phyloP scores from a whole-genome alignment of 1,140 invertebrate genomes.

The Drosophila suzukii region DNA sequence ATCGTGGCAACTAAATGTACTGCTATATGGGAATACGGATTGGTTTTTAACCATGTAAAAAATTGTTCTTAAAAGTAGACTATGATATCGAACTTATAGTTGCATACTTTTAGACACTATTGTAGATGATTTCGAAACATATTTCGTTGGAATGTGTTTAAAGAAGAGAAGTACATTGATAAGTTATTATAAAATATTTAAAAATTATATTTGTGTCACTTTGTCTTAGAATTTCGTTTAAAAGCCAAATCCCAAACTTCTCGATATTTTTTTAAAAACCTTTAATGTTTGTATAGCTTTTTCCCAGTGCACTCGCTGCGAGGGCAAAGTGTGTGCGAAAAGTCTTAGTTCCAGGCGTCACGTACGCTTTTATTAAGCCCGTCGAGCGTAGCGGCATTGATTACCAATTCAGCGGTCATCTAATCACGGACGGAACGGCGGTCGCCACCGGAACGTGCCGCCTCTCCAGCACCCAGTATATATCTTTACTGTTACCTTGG shows the following conservation, averaged over 20 bases:
- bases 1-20: neutral
- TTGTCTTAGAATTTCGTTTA: too few relatives aligned
- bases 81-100: neutral
- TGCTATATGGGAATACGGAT: fast-evolving
- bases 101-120: too few relatives aligned
- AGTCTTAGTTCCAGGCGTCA: conserved; percentile 64
- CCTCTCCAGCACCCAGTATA: conserved; percentile 6
- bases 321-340: conserved; percentile 69
- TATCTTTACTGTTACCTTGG: conserved; percentile 11
- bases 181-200: too few relatives aligned
- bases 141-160: too few relatives aligned
- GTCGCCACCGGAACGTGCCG: conserved; percentile 43
- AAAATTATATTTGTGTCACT: too few relatives aligned
- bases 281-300: neutral
- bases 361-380: conserved; percentile 79
- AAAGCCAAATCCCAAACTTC: too few relatives aligned
- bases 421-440: conserved; percentile 61
- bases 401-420: conserved; percentile 82
- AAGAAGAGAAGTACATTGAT: too few relatives aligned
- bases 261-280: neutral
- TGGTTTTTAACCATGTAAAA: too few relatives aligned
- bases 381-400: conserved; percentile 64
- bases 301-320: neutral
- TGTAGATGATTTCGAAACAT: too few relatives aligned
- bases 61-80: too few relatives aligned